phyloP scores from a whole-genome alignment of 2,888 invertebrate species.

The Microplitis manilae region DNA sequence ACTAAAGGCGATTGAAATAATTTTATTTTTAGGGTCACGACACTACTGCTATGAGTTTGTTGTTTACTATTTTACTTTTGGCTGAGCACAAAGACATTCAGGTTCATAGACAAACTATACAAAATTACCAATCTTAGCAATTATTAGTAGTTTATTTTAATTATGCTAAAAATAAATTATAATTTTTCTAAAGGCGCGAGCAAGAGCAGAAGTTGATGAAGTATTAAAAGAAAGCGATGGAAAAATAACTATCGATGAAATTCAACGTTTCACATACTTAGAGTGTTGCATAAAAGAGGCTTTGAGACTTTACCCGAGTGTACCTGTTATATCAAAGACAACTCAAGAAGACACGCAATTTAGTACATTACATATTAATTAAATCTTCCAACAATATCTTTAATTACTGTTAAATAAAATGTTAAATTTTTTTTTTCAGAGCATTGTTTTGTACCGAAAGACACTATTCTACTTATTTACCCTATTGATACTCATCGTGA shows the following conservation, averaged over 20 bases:
- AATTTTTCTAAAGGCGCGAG: conserved; percentile 48
- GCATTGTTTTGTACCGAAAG: conserved; percentile 72
- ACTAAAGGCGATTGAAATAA: neutral
- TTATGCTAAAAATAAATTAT: neutral
- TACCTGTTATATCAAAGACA: conserved; percentile 77
- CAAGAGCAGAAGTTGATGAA: conserved; percentile 61
- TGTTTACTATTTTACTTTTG: conserved; percentile 73
- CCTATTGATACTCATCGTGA: conserved; percentile 78
- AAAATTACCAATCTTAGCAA: too few relatives aligned
- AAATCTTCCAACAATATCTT: neutral
- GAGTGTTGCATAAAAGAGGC: conserved; percentile 82
- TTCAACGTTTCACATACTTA: conserved; percentile 78
- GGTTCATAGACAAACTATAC: conserved; percentile 45
- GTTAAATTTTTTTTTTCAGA: conserved; percentile 58
- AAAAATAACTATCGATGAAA: conserved; percentile 73
- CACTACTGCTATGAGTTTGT: conserved; percentile 75
- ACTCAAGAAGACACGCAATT: conserved; percentile 74
- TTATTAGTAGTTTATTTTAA: too few relatives aligned
- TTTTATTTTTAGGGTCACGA: conserved; percentile 75
- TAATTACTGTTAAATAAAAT: neutral
- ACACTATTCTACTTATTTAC: conserved; percentile 71
- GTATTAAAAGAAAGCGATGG: conserved; percentile 73
- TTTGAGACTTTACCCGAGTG: conserved; percentile 79
- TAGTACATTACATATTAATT: conserved; percentile 46
- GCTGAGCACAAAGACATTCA: conserved; percentile 72